phyloP scores from a whole-genome alignment of 2,797 vertebrate species.

The Paramormyrops hopkinsi region DNA sequence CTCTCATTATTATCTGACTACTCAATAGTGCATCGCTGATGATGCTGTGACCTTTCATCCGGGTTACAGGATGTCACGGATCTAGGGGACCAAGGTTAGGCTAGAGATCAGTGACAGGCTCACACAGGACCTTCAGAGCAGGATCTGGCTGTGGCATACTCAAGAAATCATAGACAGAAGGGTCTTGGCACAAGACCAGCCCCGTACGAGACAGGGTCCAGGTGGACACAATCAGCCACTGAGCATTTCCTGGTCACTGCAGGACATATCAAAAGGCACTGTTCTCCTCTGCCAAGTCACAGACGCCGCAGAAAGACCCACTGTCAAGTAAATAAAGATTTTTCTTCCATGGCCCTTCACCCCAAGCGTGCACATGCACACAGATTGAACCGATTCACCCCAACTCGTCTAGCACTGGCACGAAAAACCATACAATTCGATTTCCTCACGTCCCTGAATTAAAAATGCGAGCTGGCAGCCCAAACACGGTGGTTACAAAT shows the following conservation, averaged over 20 bases:
- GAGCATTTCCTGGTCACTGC: conserved; percentile 34
- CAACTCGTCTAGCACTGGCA: conserved; percentile 34
- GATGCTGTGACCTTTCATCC: background rate
- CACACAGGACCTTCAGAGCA: background rate
- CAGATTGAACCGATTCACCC: background rate
- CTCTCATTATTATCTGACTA: background rate
- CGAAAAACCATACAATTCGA: conserved; percentile 28
- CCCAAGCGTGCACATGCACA: conserved; percentile 37
- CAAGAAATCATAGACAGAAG: background rate
- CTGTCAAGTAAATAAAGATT: conserved; percentile 11
- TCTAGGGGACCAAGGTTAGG: background rate
- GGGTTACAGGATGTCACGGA: background rate
- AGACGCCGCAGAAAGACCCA: conserved; percentile 57
- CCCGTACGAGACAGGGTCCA: background rate
- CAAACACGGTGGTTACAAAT: conserved; percentile 21
- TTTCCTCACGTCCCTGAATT: background rate
- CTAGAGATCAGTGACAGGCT: background rate
- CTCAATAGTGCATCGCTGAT: background rate
- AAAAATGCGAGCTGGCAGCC: conserved; percentile 5
- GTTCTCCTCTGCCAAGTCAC: conserved; percentile 43
- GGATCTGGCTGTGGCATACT: background rate
- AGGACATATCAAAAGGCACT: conserved; percentile 44
- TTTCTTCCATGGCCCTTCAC: conserved; percentile 27
- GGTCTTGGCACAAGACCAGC: conserved; percentile 23
- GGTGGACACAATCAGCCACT: conserved; percentile 20